phyloP scores from a whole-genome alignment of 1,140 invertebrate species.

The Solen grandis region DNA sequence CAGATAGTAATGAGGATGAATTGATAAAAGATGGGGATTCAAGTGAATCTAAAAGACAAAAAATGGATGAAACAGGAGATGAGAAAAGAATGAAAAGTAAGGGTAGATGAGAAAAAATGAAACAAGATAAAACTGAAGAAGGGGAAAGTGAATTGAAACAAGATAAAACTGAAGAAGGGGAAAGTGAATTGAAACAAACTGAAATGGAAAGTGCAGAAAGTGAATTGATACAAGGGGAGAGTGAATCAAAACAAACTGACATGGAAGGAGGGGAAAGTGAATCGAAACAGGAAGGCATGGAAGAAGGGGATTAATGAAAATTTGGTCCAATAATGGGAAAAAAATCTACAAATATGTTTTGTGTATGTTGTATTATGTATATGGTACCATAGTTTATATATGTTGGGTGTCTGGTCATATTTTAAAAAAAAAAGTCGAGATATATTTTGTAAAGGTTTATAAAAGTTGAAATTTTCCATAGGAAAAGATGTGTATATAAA shows the following conservation, averaged over 20 bases:
- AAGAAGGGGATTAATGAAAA: no score
- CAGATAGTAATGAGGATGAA: slow-evolving; percentile 31
- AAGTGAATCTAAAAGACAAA: slow-evolving; percentile 3
- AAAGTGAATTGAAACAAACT: slow-evolving; percentile 1
- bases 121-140: slow-evolving; percentile 16
- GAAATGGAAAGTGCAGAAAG: background rate
- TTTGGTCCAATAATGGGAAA: no score
- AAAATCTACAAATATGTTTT: no score
- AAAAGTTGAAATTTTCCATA: no score
- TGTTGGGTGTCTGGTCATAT: no score
- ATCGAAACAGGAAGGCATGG: no score
- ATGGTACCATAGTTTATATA: no score
- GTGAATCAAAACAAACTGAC: background rate
- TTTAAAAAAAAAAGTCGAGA: no score
- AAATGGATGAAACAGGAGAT: slow-evolving; percentile 1
- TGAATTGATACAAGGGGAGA: background rate
- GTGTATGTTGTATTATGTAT: no score
- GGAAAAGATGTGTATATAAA: no score
- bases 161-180: slow-evolving; percentile 10
- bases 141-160: background rate
- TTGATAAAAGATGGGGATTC: slow-evolving; percentile 10
- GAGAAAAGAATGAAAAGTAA: no score
- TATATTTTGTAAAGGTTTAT: no score
- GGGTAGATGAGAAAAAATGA: background rate
- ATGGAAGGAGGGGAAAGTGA: background rate